Base-by-base conservation (phyloP, 2,888 invertebrate species). In the Neocrepidodera transversa region DNA sequence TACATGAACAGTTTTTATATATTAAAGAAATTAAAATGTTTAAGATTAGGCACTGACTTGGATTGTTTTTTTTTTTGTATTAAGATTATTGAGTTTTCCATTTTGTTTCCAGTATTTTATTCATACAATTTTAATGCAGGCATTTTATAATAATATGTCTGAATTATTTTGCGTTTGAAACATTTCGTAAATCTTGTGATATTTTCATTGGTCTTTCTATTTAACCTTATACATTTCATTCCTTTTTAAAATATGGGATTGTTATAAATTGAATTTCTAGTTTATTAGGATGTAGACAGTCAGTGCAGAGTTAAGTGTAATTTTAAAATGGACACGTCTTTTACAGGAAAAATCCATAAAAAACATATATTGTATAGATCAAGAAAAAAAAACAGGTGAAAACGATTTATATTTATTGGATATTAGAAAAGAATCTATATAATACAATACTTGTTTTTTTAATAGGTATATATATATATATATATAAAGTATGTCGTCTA, bases 41-140 rank as follows among this genome's bases (percentile, higher is more conserved):
- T n/a, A n/a, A n/a, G n/a, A 56, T 60, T 67, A 68, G 62, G 68
- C 69, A 70, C 72, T 71, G 70, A 68, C 68, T 61, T 62, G 74
- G 74, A 74, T 67, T 74, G 74, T 74, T 73, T 60, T 32, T n/a
- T 42, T 28, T 36, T 57, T 57, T 40, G 30, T 30, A 11, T 16
- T 50, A 32, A 47, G 35, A 16, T 53, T 35, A 42, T 28, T 18
- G 18, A 6, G 16, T 52, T 54, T 26, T 54, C 45, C 54, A 45
- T 45, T 58, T 54, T 49, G 57, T 62, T 66, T 65, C 60, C 65
- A 64, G 64, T 56, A 57, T 63, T 54, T 51, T 50, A 18, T 43
- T 43, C 32, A 43, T 16, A 28, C 10, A 6, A 16, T 28, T 18
- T 11, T 38, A n/a, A 45, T 45, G 43, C 28, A 43, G 43, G 32